These are phyloP conservation scores for Drosophila sturtevanti DNA, from an alignment of 1,140 invertebrate genomes.

Conservation along the genomic window DNA sequence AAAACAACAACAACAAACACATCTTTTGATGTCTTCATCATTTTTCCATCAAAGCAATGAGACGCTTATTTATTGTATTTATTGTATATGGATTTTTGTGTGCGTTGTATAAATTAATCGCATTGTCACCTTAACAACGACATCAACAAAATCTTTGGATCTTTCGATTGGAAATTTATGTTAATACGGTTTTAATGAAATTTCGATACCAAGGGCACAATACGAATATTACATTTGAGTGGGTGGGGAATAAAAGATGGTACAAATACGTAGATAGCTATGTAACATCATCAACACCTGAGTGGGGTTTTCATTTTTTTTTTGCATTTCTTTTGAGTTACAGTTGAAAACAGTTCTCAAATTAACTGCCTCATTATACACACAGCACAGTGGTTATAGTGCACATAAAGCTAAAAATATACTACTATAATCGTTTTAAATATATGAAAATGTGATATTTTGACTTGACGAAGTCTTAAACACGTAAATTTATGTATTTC, in stretches of 20 bases:
- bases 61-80: constrained; percentile 2
- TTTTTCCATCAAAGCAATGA: constrained; percentile 9
- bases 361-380: background rate
- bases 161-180: constrained; percentile 47
- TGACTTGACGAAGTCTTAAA: too few relatives aligned
- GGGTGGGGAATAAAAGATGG: background rate
- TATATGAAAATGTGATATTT: too few relatives aligned
- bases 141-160: background rate
- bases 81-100: background rate
- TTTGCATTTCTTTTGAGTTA: background rate
- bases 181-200: constrained; percentile 30
- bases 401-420: too few relatives aligned
- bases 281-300: background rate
- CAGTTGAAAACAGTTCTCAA: background rate
- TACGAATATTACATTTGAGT: background rate
- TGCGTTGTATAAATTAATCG: constrained; percentile 44
- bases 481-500: too few relatives aligned
- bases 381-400: too few relatives aligned
- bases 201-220: background rate
- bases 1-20: constrained; percentile 14
- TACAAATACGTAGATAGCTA: too few relatives aligned
- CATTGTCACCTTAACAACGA: constrained; percentile 39
- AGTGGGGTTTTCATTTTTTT: background rate
- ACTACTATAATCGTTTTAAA: too few relatives aligned
- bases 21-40: constrained; percentile 23